Percentiles rank a stretch among this genome's conserved stretches.
Conservation (phyloP, 1,140 invertebrate genomes). For the Eurosta solidaginis region DNA sequence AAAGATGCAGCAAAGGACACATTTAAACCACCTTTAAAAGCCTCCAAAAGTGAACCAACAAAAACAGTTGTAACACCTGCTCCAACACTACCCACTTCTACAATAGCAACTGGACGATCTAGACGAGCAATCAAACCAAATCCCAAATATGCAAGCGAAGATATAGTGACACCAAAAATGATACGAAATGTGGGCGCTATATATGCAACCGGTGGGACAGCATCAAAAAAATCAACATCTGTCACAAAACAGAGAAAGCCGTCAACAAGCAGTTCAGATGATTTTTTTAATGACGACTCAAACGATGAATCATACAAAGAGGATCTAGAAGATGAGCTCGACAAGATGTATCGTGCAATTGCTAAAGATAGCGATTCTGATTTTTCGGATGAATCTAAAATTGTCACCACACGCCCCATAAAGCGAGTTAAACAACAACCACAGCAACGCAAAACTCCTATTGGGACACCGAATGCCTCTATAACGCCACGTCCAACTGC, state of each 20-base stretch:
- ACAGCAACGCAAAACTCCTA: background rate
- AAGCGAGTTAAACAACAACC: constrained; percentile 50
- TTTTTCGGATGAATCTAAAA: constrained; percentile 24
- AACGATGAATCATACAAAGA: constrained; percentile 45
- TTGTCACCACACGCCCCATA: background rate
- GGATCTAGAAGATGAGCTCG: constrained; percentile 40
- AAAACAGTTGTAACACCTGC: background rate
- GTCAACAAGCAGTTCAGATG: constrained; percentile 38
- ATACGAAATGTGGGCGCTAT: constrained; percentile 41
- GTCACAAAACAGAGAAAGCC: background rate
- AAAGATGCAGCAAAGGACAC: constrained; percentile 13
- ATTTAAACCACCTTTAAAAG: constrained; percentile 1
- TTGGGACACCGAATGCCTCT: background rate
- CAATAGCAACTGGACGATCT: constrained; percentile 52
- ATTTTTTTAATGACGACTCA: constrained; percentile 38
- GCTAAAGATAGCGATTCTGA: constrained; percentile 40
- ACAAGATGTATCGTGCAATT: constrained; percentile 43
- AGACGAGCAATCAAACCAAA: constrained; percentile 58
- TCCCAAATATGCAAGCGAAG: constrained; percentile 56
- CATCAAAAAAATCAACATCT: constrained; percentile 2
- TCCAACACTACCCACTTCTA: constrained; percentile 38
- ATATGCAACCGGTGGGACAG: background rate
- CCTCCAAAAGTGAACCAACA: background rate
- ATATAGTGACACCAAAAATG: constrained; percentile 50
- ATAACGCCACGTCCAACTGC: background rate